Conservation (phyloP, 2,888 invertebrate species). For the Beris chalybata region DNA sequence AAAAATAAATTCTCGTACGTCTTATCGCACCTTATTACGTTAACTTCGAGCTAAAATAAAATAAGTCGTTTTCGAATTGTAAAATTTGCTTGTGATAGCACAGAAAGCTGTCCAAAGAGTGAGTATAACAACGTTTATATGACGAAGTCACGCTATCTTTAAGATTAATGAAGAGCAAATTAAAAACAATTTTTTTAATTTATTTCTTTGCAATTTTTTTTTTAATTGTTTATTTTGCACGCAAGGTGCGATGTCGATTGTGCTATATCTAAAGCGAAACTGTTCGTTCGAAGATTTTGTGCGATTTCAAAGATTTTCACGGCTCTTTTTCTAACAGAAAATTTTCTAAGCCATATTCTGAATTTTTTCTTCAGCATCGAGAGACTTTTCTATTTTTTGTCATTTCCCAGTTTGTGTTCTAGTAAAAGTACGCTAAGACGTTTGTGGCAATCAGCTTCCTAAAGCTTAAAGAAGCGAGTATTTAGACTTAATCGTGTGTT, state of each 20-base stretch:
- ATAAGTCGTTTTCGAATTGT: conserved; percentile 23
- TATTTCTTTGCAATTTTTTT: neutral
- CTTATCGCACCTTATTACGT: conserved; percentile 3
- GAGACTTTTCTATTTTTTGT: too few species aligned
- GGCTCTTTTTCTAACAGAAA: too few species aligned
- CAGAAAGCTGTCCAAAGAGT: neutral
- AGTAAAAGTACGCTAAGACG: too few species aligned
- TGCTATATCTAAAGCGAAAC: conserved; percentile 27
- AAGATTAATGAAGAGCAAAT: conserved; percentile 17
- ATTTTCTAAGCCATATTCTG: too few species aligned
- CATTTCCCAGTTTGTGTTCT: too few species aligned
- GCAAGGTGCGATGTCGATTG: conserved; percentile 16
- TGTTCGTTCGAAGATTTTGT: neutral
- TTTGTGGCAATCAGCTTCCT: too few species aligned
- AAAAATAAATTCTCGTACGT: neutral
- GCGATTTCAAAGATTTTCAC: too few species aligned
- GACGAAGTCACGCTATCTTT: conserved; percentile 9
- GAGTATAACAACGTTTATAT: too few species aligned
- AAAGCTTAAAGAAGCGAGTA: too few species aligned
- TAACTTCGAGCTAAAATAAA: conserved; percentile 15
- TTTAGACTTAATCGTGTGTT: too few species aligned
- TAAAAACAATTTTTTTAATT: conserved; percentile 3
- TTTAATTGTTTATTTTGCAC: conserved; percentile 10
- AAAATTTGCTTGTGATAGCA: conserved; percentile 15
- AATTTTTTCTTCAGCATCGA: too few species aligned